Evolutionary conservation across 1,140 invertebrate species (phyloP).

Genomic region (Andrena cerasifolii): DNA sequence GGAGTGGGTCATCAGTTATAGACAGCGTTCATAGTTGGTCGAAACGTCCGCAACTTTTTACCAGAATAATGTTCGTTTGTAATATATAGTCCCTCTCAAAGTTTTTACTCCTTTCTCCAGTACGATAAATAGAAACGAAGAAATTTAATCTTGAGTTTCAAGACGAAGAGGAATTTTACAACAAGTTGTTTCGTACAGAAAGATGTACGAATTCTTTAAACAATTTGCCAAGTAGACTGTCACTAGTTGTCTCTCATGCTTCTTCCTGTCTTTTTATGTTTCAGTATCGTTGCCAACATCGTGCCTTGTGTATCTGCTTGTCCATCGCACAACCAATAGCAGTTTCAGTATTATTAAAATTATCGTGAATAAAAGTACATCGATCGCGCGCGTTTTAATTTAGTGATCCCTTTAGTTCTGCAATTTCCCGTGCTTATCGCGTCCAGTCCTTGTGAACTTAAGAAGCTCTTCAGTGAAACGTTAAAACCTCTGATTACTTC

Average conservation of each 20-base stretch:
- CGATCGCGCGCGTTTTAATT: neutral
- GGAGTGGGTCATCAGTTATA: no score
- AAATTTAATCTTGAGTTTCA: no score
- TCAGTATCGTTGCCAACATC: conserved; percentile 8
- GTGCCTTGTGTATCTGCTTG: conserved; percentile 7
- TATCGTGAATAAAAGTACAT: neutral
- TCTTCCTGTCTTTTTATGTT: conserved; percentile 7
- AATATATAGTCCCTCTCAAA: no score
- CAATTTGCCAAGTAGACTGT: neutral
- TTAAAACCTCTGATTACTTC: neutral
- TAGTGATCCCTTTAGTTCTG: neutral
- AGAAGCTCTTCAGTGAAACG: neutral
- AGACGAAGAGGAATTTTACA: no score
- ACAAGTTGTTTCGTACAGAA: no score
- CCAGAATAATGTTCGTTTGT: no score
- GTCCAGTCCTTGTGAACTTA: no score
- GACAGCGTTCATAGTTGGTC: no score
- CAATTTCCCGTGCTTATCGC: neutral
- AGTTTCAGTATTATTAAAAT: conserved; percentile 10
- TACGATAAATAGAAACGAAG: no score
- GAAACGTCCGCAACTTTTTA: no score
- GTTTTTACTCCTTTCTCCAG: no score
- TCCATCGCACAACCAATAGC: neutral
- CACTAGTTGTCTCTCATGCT: neutral
- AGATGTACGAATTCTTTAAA: neutral